These are phyloP conservation scores for Andrena cerasifolii DNA, from an alignment of 1,140 invertebrate genomes.

Conservation along the genomic window DNA sequence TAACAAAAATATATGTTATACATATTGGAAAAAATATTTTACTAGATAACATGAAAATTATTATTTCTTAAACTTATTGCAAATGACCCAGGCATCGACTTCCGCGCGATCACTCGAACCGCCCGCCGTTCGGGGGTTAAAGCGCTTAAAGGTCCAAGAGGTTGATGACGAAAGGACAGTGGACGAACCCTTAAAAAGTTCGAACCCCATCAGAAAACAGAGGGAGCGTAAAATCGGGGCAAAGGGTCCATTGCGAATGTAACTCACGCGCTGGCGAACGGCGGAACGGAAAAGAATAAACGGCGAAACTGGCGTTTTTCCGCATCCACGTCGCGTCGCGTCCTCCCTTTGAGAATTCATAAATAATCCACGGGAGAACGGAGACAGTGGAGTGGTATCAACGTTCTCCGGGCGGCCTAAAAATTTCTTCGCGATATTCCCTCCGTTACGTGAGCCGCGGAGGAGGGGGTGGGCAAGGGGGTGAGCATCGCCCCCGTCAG, in stretches of 20 bases:
- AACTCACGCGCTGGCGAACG: neutral
- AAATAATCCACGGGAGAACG: conserved; percentile 6
- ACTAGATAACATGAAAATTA: no score
- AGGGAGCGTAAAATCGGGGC: neutral
- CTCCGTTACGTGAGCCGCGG: neutral
- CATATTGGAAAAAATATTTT: no score
- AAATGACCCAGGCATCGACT: no score
- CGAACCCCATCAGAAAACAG: no score
- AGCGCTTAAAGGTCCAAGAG: no score
- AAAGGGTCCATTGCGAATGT: neutral
- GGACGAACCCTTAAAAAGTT: no score
- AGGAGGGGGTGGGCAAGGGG: neutral
- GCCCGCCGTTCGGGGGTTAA: no score
- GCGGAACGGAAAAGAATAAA: neutral
- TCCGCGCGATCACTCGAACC: no score
- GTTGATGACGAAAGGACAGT: no score
- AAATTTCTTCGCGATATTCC: conserved; percentile 35
- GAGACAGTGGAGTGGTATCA: neutral
- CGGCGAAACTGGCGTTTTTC: neutral
- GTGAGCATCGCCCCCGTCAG: neutral
- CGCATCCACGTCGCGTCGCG: conserved; percentile 1
- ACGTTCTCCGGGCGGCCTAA: neutral
- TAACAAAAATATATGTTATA: no score
- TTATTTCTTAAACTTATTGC: no score
- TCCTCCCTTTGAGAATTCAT: conserved; percentile 21